Percentiles rank a stretch among this genome's conserved stretches.
These are phyloP conservation scores for Stictocephala bisonia DNA, from an alignment of 2,888 invertebrate species.

Conservation along the genomic window DNA sequence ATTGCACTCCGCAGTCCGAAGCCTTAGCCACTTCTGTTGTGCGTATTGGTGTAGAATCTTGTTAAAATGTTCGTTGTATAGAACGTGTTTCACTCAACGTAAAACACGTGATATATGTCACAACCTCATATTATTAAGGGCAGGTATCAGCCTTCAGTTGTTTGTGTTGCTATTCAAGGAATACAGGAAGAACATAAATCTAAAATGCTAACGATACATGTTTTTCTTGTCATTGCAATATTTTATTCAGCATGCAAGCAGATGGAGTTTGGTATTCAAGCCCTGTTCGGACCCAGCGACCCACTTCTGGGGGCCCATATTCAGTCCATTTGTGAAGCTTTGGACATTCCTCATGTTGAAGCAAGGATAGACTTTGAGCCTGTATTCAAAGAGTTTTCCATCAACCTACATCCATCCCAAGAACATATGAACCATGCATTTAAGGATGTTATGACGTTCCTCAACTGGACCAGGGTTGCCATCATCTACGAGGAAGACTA, in stretches of 20 bases:
- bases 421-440: constrained; percentile 84
- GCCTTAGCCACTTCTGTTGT: too few relatives aligned
- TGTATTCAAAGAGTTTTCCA: constrained; percentile 78
- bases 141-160: too few relatives aligned
- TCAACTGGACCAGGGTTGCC: constrained; percentile 94
- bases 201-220: too few relatives aligned
- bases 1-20: too few relatives aligned
- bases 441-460: constrained; percentile 85
- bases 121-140: too few relatives aligned
- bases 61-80: too few relatives aligned
- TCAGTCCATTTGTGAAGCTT: constrained; percentile 87
- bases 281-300: constrained; percentile 89
- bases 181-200: too few relatives aligned
- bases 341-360: constrained; percentile 92
- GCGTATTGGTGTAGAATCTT: too few relatives aligned
- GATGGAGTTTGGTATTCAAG: constrained; percentile 86
- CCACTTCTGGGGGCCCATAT: constrained; percentile 84
- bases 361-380: constrained; percentile 77
- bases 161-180: too few relatives aligned
- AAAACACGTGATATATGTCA: too few relatives aligned
- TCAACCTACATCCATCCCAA: constrained; percentile 90
- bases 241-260: constrained; percentile 83
- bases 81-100: too few relatives aligned
- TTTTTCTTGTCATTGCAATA: too few relatives aligned
- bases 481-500: constrained; percentile 94